Conservation (phyloP, 2,888 invertebrate genomes). For the Patella depressa region DNA sequence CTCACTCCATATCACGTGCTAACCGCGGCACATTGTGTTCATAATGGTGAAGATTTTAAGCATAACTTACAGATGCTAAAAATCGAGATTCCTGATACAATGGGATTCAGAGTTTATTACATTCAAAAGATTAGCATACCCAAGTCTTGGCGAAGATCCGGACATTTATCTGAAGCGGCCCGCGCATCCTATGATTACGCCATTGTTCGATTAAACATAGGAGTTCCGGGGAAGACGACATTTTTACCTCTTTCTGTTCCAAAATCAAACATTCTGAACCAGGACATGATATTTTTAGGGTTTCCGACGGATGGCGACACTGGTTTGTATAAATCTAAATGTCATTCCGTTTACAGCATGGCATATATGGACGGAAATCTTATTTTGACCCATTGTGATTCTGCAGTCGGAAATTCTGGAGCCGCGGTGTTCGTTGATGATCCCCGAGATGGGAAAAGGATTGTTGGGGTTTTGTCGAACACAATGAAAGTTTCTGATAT, state of each 20-base stretch:
- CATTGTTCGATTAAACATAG: slow-evolving; percentile 53
- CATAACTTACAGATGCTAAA: slow-evolving; percentile 56
- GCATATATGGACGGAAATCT: slow-evolving; percentile 51
- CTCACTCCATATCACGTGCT: slow-evolving; percentile 60
- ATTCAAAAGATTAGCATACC: slow-evolving; percentile 58
- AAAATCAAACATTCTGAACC: slow-evolving; percentile 42
- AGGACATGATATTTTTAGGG: slow-evolving; percentile 56
- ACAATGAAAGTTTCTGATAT: slow-evolving; percentile 27
- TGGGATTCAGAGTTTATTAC: slow-evolving; percentile 56
- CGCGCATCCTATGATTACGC: slow-evolving; percentile 61
- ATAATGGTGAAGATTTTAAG: slow-evolving; percentile 55
- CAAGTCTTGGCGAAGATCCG: slow-evolving; percentile 45
- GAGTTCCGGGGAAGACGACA: slow-evolving; percentile 50
- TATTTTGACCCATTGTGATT: slow-evolving; percentile 58
- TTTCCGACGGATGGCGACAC: slow-evolving; percentile 42
- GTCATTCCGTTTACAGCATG: slow-evolving; percentile 45
- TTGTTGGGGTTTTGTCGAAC: slow-evolving; percentile 63
- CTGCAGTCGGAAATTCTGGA: slow-evolving; percentile 60
- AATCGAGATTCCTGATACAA: slow-evolving; percentile 55
- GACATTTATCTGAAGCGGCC: slow-evolving; percentile 13
- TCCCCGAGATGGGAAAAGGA: slow-evolving; percentile 46
- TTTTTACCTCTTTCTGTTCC: slow-evolving; percentile 58
- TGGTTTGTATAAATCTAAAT: slow-evolving; percentile 52
- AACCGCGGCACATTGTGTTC: slow-evolving; percentile 67
- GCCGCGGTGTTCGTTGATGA: slow-evolving; percentile 57